phyloP scores from a whole-genome alignment of 2,797 vertebrate genomes.

The Apodemus agrarius region DNA sequence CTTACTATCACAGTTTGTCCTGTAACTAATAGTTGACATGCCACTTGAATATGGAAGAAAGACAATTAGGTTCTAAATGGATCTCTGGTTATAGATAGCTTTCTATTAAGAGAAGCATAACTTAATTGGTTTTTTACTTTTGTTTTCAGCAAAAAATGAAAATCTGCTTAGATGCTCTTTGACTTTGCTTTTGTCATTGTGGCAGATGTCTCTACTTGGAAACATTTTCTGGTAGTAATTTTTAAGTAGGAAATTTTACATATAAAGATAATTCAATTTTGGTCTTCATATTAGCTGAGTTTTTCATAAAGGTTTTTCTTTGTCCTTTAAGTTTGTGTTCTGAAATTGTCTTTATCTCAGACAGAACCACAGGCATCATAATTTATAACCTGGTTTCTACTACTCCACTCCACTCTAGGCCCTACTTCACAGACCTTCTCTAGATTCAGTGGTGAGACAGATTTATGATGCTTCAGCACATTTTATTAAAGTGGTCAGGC shows the following conservation, averaged over 20 bases:
- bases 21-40: neutral
- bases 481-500: slow-evolving; percentile 15
- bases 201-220: slow-evolving; percentile 40
- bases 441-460: neutral
- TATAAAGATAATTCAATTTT: slow-evolving; percentile 3
- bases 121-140: slow-evolving; percentile 46
- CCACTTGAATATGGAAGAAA: slow-evolving; percentile 19
- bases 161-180: slow-evolving; percentile 30
- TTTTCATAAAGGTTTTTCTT: slow-evolving; percentile 27
- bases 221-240: slow-evolving; percentile 31
- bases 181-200: slow-evolving; percentile 26
- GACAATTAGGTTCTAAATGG: neutral
- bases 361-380: neutral
- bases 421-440: neutral
- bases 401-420: neutral
- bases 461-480: slow-evolving; percentile 33
- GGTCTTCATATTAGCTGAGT: neutral
- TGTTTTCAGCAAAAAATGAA: slow-evolving; percentile 9
- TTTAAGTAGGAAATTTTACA: slow-evolving; percentile 29
- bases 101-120: neutral
- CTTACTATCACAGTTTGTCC: slow-evolving; percentile 44
- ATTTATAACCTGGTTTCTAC: neutral
- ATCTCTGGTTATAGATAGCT: neutral
- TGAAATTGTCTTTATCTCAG: slow-evolving; percentile 48
- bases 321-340: neutral